phyloP scores from a whole-genome alignment of 1,140 invertebrate species.

The Halotydeus destructor region DNA sequence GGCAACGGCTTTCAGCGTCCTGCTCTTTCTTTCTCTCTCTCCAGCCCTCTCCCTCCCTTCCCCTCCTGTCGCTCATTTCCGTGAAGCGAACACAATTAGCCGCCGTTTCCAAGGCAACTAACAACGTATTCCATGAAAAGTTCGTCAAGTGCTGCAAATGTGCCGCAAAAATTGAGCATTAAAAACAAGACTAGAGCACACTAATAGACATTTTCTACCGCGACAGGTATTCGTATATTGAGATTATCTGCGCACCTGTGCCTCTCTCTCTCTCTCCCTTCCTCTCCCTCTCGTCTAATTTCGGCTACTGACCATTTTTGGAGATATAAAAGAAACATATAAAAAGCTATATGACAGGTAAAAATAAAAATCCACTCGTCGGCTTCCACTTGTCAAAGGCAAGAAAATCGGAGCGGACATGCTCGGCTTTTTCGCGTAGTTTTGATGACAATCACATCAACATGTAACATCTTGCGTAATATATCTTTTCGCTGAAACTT shows the following conservation, averaged over 20 bases:
- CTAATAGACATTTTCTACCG: neutral
- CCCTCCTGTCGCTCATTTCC: neutral
- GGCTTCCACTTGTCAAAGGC: neutral
- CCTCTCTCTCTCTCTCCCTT: constrained; percentile 5
- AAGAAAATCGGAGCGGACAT: neutral
- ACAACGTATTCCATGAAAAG: neutral
- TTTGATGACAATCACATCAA: neutral
- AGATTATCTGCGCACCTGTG: neutral
- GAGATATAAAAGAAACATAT: neutral
- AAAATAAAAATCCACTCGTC: neutral
- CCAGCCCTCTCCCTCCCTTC: neutral
- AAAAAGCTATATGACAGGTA: neutral
- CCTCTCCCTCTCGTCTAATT: neutral
- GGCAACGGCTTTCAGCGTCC: neutral
- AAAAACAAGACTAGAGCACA: neutral
- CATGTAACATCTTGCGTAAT: neutral
- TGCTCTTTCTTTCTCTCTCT: constrained; percentile 3
- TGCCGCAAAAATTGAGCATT: neutral
- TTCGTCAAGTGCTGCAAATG: neutral
- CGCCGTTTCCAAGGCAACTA: neutral
- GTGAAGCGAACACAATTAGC: neutral
- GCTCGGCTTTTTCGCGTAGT: neutral
- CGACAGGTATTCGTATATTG: too few relatives aligned
- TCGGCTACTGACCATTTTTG: neutral
- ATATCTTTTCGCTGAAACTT: too few relatives aligned